Evolutionary conservation across 2,797 vertebrate genomes (phyloP).

Genomic region (Centropyge bicolor): DNA sequence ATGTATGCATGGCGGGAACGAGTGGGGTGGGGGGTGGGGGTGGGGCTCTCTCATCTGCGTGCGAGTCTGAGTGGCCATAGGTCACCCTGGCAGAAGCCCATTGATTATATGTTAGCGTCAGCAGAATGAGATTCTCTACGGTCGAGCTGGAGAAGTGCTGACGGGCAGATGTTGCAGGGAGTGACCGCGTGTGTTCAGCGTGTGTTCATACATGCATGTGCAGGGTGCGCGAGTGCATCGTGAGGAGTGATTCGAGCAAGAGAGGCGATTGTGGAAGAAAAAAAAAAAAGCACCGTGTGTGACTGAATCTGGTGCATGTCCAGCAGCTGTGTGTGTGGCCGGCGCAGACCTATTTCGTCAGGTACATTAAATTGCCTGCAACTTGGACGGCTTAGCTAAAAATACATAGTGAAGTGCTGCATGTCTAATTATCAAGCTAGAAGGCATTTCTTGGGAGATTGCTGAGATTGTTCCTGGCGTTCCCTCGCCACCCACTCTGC

Average conservation of each 20-base stretch:
- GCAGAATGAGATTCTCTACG: conserved; percentile 63
- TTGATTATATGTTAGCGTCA: conserved; percentile 69
- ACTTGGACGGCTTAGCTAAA: conserved; percentile 66
- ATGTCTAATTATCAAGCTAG: conserved; percentile 71
- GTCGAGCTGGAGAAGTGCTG: conserved; percentile 67
- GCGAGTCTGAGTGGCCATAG: conserved; percentile 37
- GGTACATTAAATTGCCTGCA: conserved; percentile 63
- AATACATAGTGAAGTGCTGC: conserved; percentile 62
- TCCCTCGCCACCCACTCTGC: conserved; percentile 70
- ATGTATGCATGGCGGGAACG: conserved; percentile 16
- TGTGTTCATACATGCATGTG: conserved; percentile 11
- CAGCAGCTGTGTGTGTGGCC: conserved; percentile 45
- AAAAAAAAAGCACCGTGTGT: conserved; percentile 10
- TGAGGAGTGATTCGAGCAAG: neutral
- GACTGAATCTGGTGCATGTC: conserved; percentile 17
- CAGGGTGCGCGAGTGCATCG: neutral
- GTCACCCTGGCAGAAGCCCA: conserved; percentile 61
- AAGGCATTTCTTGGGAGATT: conserved; percentile 72
- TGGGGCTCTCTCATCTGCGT: conserved; percentile 24
- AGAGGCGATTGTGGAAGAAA: conserved; percentile 1
- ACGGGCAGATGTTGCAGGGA: conserved; percentile 43
- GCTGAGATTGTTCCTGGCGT: conserved; percentile 59
- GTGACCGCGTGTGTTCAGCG: neutral
- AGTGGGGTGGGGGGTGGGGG: no score
- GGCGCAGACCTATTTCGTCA: conserved; percentile 39